Evolutionary conservation across 2,113 vertebrate species (phyloP), one percentile per base, ranked within the genome.

Genomic region (Bubalus kerabau): DNA sequence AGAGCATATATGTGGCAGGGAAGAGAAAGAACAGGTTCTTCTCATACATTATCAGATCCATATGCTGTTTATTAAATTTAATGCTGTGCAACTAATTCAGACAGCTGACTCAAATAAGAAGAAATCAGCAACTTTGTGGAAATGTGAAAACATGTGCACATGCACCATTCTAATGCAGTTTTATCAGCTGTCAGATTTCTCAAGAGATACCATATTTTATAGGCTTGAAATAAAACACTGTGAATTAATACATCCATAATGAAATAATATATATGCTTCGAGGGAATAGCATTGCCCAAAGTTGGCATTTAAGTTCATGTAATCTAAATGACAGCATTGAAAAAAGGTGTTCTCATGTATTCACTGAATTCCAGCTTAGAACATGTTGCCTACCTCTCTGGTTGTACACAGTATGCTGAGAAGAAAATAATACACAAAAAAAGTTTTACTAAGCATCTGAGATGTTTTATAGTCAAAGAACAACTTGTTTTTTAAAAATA

Each of bases 171-270:
- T 78, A 57, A 83, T 83, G 80, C 59, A 93, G 80, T 86, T 96
- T 95, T 88, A 94, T 98, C 96, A 95, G 94, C 97, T 98, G 95
- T 98, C 87, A 97, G 56, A 90, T 94, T 98, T 95, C 91, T 97
- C 95, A 87, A 94, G 93, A 96, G 89, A 86, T 93, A 96, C 90
- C 74, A 92, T 95, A 95, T 94, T 98, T 98, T 95, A 88, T 86
- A 85, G 71, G 50, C 93, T 97, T 94, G 83, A 98, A 97, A 96
- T 98, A 98, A 97, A 98, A 97, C 94, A 97, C 97, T 82, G 85
- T 74, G 91, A 95, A 97, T 97, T 92, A 40, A 98, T 96, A 76
- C 94, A 97, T 97, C 50, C 6, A 10, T 96, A 97, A 97, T 93
- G 87, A 96, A 95, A 97, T 92, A 81, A 83, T 78, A 86, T 96